Evolutionary conservation across 2,888 invertebrate species (phyloP).

Genomic region (Papilio protenor): DNA sequence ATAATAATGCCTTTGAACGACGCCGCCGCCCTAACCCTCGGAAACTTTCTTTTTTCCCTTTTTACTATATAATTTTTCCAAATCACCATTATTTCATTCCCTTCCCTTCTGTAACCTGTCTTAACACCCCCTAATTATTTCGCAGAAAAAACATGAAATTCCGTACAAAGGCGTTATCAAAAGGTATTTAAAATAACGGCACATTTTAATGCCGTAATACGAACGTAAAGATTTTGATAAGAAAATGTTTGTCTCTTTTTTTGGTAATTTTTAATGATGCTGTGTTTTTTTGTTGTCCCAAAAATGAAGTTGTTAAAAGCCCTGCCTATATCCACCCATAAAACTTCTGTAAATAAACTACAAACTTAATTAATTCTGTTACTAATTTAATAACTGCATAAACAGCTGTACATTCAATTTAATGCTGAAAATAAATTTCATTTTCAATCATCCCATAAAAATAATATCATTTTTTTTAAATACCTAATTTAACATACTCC

Average conservation of each 20-base stretch:
- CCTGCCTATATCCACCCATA: not conserved
- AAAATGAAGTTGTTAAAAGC: conserved; percentile 34
- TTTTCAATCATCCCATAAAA: not conserved
- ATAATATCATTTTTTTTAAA: not conserved
- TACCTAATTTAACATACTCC: not conserved
- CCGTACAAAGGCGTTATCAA: conserved; percentile 24
- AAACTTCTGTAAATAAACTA: conserved; percentile 6
- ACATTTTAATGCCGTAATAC: conserved; percentile 28
- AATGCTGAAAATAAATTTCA: not conserved
- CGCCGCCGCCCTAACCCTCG: conserved; percentile 66
- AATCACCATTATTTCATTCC: conserved; percentile 68
- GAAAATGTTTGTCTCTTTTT: conserved; percentile 7
- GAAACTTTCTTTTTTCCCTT: conserved; percentile 65
- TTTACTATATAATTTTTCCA: conserved; percentile 82
- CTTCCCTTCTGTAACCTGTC: conserved; percentile 62
- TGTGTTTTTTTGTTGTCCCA: conserved; percentile 11
- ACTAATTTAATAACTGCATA: not conserved
- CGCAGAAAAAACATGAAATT: conserved; percentile 37
- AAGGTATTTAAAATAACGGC: conserved; percentile 34
- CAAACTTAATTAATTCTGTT: conserved; percentile 10
- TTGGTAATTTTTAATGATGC: conserved; percentile 30
- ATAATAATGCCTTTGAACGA: conserved; percentile 74
- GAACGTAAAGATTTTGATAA: conserved; percentile 37
- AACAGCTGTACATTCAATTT: not conserved
- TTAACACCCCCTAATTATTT: conserved; percentile 59